Conservation (phyloP, 1,140 invertebrate genomes). For the Ericerus pela region DNA sequence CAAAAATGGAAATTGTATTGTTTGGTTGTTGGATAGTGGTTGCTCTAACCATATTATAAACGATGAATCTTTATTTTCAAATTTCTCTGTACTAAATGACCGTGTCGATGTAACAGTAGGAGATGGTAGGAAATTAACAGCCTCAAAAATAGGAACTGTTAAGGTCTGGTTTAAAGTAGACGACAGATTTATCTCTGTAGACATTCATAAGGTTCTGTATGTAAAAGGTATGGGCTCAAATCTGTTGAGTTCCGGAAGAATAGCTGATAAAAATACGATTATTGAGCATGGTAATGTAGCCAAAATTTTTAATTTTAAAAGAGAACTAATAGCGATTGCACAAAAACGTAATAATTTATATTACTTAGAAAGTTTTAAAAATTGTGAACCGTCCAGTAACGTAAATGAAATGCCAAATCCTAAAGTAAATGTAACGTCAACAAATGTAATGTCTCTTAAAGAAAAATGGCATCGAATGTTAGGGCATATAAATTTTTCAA, state of each 20-base stretch:
- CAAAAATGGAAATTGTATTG: not conserved
- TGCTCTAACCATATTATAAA: conserved; percentile 22
- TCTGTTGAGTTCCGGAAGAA: too few species aligned
- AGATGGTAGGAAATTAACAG: conserved; percentile 15
- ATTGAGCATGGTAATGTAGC: conserved; percentile 16
- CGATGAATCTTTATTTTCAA: conserved; percentile 16
- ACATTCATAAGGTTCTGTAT: conserved; percentile 19
- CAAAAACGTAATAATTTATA: too few species aligned
- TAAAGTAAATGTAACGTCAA: not conserved
- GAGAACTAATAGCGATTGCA: too few species aligned
- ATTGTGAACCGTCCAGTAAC: not conserved
- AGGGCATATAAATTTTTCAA: conserved; percentile 21
- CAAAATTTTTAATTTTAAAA: not conserved
- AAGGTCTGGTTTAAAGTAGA: conserved; percentile 18
- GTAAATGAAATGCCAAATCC: not conserved
- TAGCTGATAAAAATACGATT: too few species aligned
- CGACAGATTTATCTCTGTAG: conserved; percentile 13
- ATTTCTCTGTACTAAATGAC: conserved; percentile 17
- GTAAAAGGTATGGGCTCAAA: conserved; percentile 17
- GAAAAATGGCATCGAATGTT: conserved; percentile 17
- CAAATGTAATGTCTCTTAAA: not conserved
- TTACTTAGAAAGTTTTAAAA: not conserved
- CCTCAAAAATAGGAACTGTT: conserved; percentile 18
- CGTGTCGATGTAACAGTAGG: conserved; percentile 21
- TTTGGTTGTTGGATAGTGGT: conserved; percentile 23